Evolutionary conservation across 2,113 vertebrate species (phyloP).

Genomic region (Marcusenius ussheri): DNA sequence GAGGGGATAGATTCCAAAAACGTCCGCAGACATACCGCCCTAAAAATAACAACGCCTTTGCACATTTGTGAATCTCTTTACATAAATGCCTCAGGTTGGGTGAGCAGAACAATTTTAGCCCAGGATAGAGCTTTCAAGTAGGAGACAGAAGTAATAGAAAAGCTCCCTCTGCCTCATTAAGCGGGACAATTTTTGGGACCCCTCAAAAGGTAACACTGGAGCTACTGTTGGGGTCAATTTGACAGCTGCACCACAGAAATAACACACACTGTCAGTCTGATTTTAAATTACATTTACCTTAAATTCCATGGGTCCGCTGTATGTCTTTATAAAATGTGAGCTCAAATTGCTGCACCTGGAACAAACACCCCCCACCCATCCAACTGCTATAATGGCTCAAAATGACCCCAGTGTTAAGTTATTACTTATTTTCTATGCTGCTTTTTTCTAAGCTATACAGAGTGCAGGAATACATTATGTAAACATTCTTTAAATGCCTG

Average conservation of each 20-base stretch:
- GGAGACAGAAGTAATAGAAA: neutral
- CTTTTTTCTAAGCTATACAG: neutral
- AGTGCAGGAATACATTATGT: neutral
- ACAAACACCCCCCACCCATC: neutral
- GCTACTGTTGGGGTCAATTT: neutral
- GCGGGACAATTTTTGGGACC: neutral
- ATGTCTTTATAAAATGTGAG: neutral
- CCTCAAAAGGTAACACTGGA: neutral
- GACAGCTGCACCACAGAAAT: neutral
- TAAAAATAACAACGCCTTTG: neutral
- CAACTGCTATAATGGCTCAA: neutral
- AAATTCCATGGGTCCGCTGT: neutral
- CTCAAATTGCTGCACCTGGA: neutral
- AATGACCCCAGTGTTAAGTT: neutral
- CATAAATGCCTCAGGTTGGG: neutral
- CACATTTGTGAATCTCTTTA: neutral
- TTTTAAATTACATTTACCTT: slow-evolving; percentile 2
- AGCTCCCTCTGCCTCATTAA: neutral
- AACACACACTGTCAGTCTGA: neutral
- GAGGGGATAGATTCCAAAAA: neutral
- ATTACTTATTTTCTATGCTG: neutral
- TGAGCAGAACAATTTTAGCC: neutral
- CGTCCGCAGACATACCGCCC: neutral
- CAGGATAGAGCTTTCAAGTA: neutral
- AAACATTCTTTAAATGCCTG: neutral